Conservation (phyloP, 2,113 vertebrate species). For the Epinephelus lanceolatus region DNA sequence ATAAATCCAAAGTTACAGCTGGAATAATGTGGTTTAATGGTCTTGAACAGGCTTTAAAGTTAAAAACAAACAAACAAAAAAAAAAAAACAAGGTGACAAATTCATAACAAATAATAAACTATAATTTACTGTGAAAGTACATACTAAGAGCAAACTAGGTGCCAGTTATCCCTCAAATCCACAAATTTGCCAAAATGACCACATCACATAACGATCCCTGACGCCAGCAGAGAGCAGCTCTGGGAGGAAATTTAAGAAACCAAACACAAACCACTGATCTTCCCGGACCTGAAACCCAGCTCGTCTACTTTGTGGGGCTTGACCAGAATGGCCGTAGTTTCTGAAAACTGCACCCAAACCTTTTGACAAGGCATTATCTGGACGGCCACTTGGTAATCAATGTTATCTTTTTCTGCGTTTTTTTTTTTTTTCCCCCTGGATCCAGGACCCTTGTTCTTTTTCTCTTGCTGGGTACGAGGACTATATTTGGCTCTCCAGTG, state of each 20-base stretch:
- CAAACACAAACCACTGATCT: conserved; percentile 46
- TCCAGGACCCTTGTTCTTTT: conserved; percentile 45
- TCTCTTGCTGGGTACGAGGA: conserved; percentile 22
- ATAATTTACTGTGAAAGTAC: not conserved
- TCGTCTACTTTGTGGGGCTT: conserved; percentile 30
- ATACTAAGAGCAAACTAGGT: conserved; percentile 29
- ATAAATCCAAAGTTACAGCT: conserved; percentile 4
- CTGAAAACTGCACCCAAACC: conserved; percentile 48
- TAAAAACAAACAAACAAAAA: not conserved
- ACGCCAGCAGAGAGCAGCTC: conserved; percentile 36
- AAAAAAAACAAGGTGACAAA: not conserved
- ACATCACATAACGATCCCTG: conserved; percentile 43
- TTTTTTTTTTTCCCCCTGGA: conserved; percentile 22
- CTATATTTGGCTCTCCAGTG: conserved; percentile 75
- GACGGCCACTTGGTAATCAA: conserved; percentile 41
- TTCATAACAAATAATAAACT: conserved; percentile 4
- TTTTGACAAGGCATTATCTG: conserved; percentile 48
- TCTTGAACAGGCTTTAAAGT: conserved; percentile 4
- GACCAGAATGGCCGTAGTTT: conserved; percentile 19
- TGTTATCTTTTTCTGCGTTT: conserved; percentile 42
- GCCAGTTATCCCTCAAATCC: conserved; percentile 27
- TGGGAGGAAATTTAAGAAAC: conserved; percentile 58
- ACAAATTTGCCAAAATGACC: conserved; percentile 41
- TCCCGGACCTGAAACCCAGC: conserved; percentile 23
- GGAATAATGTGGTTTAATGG: conserved; percentile 11